Base-by-base conservation (phyloP, 2,888 invertebrate genomes). In the Drosophila suboccidentalis region DNA sequence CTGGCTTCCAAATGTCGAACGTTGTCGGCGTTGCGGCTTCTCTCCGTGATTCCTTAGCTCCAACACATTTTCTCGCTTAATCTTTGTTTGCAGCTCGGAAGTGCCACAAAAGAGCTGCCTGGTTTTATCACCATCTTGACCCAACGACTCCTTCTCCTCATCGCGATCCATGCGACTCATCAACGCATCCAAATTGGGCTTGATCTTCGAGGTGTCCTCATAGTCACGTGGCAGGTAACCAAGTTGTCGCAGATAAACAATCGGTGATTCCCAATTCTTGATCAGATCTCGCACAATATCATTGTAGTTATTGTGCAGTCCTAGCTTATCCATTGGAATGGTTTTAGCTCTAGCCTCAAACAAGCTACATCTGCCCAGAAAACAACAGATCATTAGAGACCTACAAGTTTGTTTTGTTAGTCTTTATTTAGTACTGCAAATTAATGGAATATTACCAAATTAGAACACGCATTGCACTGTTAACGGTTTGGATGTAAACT, bases 221-320 rank as follows among this genome's bases (percentile, higher is more conserved):
- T 62, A 88, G 47, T 87, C 75, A 1, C 6, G 69, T 1, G 89
- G 79, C 61, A 85, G 26, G 9, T 77, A 89, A 13, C 89, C 87
- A 0, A 71, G 44, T 4, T 66, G 55, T 0, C 64, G 63, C 11
- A 85, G 32, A 46, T 77, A 87, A 0, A 72, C 63, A 17, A 85
- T 84, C 0, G 89, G 85, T 0, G 77, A 71, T 39, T 85, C 84
- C 89, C 89, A 85, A 32, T 68, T 80, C 58, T 63, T 74, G 13
- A 89, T 87, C 32, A 89, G 41, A 38, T 79, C 66, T 0, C 64
- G 60, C 15, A 85, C 74, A 41, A 89, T 60, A 13, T 50, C 63
- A 59, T 80, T 75, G 36, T 75, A 85, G 1, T 72, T 59, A 2
- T 46, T 41, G 1, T 51, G 46, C 3, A 74, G 46, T 6, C 60